Base-by-base conservation (phyloP, 2,888 invertebrate genomes). In the Smittia sp. region DNA sequence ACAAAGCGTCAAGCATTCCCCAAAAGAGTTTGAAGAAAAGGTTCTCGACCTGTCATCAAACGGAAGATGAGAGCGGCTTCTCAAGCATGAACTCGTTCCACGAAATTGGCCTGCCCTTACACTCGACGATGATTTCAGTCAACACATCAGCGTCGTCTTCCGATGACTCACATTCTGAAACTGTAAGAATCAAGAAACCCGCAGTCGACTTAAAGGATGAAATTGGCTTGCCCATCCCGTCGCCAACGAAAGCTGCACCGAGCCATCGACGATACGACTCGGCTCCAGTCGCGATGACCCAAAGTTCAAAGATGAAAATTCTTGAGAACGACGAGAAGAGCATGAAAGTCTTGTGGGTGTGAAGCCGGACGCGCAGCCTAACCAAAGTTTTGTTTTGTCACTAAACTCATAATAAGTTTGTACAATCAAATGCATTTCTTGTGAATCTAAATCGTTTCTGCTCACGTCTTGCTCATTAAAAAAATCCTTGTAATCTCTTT, bases 51-150 rank as follows among this genome's bases (percentile, higher is more conserved):
- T 63, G 63, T 27, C 58, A 58, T 58, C 63, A 63, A 32, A 74
- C 82, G 0, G 93, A 93, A 80, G 92, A 92, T 77, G 93, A 93
- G 81, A 93, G 92, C 79, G 93, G 93, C 27, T 93, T 93, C 81
- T 92, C 92, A 13, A 92, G 92, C 7, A 90, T 93, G 85, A 92
- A 88, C 80, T 92, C 92, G 6, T 92, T 92, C 79, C 91, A 92
- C 82, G 92, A 93, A 79, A 87, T 92, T 65, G 91, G 91, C 11
- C 83, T 92, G 78, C 91, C 91, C 1, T 25, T 75, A 11, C 18
- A 58, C 11, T 52, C 46, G n/a, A 52, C 66, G 24, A 22, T 68
- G 52, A 46, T 73, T 20, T 73, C 66, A 27, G 13, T 39, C 11
- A 74, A 69, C 38, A 74, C 72, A 63, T 63, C 63, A n/a, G 69